Evolutionary conservation across 2,888 invertebrate species (phyloP).

Genomic region (Hemicrepidius hirtus): DNA sequence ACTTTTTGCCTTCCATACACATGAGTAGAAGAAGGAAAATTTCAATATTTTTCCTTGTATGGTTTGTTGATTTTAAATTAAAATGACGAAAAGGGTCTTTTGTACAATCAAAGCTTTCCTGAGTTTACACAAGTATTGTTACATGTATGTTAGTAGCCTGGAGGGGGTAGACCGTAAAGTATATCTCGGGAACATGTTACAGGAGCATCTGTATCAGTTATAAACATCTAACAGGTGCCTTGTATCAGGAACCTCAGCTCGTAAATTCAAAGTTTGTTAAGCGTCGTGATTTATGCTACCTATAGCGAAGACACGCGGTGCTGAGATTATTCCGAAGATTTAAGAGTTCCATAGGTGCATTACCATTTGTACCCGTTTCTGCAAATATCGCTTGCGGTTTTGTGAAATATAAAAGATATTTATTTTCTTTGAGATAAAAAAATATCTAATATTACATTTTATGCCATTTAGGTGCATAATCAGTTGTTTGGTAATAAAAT

Average conservation of each 20-base stretch:
- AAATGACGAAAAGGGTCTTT: no score
- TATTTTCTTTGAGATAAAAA: background rate
- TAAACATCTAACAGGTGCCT: conserved; percentile 39
- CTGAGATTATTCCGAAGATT: conserved; percentile 45
- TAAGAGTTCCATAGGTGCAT: conserved; percentile 30
- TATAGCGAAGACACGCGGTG: conserved; percentile 41
- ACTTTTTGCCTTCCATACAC: no score
- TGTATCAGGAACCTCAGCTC: conserved; percentile 45
- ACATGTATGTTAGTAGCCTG: no score
- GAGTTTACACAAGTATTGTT: no score
- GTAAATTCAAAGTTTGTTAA: conserved; percentile 56
- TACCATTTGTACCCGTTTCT: conserved; percentile 5
- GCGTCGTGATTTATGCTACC: conserved; percentile 51
- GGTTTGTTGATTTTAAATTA: no score
- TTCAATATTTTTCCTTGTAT: no score
- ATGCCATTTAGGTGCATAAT: background rate
- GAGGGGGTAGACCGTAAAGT: background rate
- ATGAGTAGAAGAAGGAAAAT: no score
- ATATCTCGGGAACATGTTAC: background rate
- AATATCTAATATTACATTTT: no score
- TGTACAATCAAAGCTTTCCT: no score
- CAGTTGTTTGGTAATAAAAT: background rate
- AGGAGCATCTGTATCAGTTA: conserved; percentile 36
- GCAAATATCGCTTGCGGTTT: background rate
- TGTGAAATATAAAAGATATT: background rate